phyloP scores from a whole-genome alignment of 2,888 invertebrate species.

The Physocephala rufipes region DNA sequence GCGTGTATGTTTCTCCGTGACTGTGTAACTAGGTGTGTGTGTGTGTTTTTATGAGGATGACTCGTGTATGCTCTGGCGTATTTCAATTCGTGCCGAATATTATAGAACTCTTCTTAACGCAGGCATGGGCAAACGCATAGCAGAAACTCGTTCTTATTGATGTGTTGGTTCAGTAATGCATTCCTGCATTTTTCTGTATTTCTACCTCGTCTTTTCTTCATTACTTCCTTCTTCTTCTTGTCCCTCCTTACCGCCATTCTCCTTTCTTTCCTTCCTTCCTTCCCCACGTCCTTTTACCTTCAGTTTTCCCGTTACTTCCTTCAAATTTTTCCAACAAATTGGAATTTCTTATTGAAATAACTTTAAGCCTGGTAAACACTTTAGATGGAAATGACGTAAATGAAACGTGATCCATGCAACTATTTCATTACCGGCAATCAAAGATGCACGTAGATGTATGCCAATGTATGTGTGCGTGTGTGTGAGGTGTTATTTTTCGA shows the following conservation, averaged over 20 bases:
- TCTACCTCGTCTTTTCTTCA: neutral
- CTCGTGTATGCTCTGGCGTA: no score
- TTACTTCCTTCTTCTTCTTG: neutral
- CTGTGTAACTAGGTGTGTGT: neutral
- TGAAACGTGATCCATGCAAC: neutral
- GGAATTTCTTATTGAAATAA: no score
- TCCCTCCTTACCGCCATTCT: neutral
- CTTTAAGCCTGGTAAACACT: no score
- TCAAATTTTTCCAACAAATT: no score
- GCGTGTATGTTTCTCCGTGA: neutral
- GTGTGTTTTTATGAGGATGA: neutral
- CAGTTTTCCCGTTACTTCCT: no score
- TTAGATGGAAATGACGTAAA: no score
- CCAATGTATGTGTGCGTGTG: neutral
- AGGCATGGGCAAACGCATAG: neutral
- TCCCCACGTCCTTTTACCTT: no score
- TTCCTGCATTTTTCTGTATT: no score
- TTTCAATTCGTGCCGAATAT: no score
- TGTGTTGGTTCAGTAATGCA: neutral
- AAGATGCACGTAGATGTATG: neutral
- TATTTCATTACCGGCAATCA: slow-evolving; percentile 1
- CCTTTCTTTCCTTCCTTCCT: neutral
- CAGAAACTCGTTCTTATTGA: no score
- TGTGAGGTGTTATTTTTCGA: neutral
- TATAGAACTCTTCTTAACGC: neutral